A percentile compares a stretch with the other conserved stretches of the same genome.
These are phyloP conservation scores for Odocoileus virginianus DNA, from an alignment of 2,113 vertebrate genomes.

Conservation along the genomic window DNA sequence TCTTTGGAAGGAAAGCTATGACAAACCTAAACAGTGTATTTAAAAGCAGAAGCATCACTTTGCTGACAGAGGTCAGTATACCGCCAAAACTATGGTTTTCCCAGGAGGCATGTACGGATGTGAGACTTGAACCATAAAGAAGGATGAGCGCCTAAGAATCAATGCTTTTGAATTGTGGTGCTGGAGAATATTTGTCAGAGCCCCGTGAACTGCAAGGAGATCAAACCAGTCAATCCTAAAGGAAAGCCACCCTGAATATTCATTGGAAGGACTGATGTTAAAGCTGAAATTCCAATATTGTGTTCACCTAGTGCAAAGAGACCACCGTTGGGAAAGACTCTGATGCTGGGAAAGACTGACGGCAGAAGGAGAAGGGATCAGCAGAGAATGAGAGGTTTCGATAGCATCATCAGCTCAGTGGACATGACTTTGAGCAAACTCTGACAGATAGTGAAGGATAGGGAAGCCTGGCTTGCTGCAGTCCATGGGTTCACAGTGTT, in stretches of 20 bases:
- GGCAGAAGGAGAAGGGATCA: not conserved
- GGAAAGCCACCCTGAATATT: not conserved
- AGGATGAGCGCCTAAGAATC: not conserved
- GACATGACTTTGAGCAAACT: not conserved
- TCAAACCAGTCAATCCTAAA: not conserved
- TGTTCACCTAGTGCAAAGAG: not conserved
- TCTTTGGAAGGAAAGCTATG: not conserved
- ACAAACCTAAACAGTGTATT: not conserved
- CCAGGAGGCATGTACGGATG: accelerated
- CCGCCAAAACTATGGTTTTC: not conserved
- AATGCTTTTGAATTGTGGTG: not conserved
- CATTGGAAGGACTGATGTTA: not conserved
- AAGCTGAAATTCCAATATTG: not conserved
- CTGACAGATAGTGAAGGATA: not conserved
- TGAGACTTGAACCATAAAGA: not conserved
- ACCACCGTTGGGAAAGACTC: not conserved
- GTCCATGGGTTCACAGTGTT: not conserved
- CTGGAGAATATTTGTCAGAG: not conserved
- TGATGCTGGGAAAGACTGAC: not conserved
- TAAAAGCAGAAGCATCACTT: not conserved
- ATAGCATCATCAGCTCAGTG: not conserved
- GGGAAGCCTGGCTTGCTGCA: not conserved
- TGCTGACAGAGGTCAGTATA: not conserved
- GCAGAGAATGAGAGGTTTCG: not conserved
- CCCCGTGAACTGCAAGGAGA: not conserved